Evolutionary conservation across 2,888 invertebrate genomes (phyloP).

Genomic region (Nephrotoma flavescens): DNA sequence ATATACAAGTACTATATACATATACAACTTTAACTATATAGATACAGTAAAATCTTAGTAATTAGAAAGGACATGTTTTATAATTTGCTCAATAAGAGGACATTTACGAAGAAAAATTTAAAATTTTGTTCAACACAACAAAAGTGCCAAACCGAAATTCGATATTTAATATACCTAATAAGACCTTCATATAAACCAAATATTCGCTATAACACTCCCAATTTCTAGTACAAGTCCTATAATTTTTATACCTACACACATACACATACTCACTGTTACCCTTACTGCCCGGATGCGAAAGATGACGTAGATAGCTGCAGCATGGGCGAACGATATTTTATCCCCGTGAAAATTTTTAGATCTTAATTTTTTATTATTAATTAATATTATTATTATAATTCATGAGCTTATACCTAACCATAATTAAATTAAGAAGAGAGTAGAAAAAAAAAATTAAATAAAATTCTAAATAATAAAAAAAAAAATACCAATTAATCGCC

Average conservation of each 20-base stretch:
- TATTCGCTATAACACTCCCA: background rate
- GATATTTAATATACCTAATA: background rate
- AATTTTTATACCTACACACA: background rate
- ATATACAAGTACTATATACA: background rate
- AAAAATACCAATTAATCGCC: background rate
- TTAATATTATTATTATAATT: background rate
- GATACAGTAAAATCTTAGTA: background rate
- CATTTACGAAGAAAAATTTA: background rate
- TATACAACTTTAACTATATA: background rate
- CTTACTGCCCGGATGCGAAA: background rate
- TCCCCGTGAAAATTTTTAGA: too few relatives aligned
- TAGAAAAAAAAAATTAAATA: background rate
- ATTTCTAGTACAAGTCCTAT: background rate
- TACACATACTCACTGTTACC: too few relatives aligned
- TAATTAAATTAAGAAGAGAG: background rate
- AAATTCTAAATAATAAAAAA: background rate
- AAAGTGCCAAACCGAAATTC: background rate
- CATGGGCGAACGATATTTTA: too few relatives aligned
- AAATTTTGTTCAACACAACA: background rate
- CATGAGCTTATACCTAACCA: background rate
- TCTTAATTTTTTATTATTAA: background rate
- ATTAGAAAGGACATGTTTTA: background rate
- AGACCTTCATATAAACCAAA: background rate
- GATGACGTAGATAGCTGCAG: too few relatives aligned
- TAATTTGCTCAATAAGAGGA: background rate